Percentiles rank a stretch among this genome's conserved stretches.
These are phyloP conservation scores for Acropternis orthonyx DNA, from an alignment of 2,797 vertebrate species.

Conservation along the genomic window DNA sequence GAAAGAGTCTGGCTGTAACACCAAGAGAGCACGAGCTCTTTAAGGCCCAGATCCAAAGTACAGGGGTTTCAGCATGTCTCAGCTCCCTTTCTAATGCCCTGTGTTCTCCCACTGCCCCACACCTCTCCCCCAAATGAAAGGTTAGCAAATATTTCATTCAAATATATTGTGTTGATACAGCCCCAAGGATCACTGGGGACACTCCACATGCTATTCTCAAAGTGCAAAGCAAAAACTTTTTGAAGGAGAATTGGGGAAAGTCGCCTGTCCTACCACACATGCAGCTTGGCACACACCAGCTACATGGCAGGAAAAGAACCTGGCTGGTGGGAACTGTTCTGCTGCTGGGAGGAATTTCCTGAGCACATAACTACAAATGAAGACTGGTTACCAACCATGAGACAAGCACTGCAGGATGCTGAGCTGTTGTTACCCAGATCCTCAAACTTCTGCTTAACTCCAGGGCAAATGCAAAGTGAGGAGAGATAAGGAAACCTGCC, in stretches of 20 bases:
- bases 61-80: neutral
- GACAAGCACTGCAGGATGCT: neutral
- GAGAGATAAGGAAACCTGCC: accelerated
- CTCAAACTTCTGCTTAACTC: neutral
- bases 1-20: neutral
- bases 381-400: neutral
- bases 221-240: neutral
- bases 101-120: neutral
- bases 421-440: neutral
- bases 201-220: no score
- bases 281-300: accelerated
- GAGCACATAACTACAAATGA: neutral
- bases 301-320: accelerated
- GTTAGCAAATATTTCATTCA: neutral
- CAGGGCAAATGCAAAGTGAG: accelerated
- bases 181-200: accelerated
- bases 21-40: neutral
- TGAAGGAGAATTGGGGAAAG: neutral
- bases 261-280: neutral
- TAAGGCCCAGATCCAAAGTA: neutral
- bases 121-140: neutral
- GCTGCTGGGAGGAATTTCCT: neutral
- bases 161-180: neutral
- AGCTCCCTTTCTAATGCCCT: neutral
- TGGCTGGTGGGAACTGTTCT: accelerated